These are phyloP conservation scores for Tenebrosternarchus preto DNA, from an alignment of 2,113 vertebrate species.

Conservation along the genomic window DNA sequence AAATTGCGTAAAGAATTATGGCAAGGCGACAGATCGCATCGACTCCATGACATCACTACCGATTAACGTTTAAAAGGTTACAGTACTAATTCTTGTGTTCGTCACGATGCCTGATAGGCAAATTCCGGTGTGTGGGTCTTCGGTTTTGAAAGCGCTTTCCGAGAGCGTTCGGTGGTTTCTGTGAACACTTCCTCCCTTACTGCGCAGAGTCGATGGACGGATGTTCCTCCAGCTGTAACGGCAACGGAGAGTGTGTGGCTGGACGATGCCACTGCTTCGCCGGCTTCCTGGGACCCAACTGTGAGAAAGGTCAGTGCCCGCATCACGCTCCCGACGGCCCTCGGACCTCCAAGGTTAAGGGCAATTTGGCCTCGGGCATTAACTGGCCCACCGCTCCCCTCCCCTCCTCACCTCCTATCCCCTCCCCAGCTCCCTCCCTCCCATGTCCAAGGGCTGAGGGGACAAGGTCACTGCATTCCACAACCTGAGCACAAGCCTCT, in stretches of 20 bases:
- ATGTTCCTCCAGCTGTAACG: conserved; percentile 93
- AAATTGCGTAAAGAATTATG: background rate
- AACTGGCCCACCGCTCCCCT: background rate
- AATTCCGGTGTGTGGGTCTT: no score
- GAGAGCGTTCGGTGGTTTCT: no score
- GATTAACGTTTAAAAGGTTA: background rate
- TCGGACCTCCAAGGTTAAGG: background rate
- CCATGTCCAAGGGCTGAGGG: background rate
- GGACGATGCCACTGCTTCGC: conserved; percentile 96
- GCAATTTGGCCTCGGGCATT: conserved; percentile 2
- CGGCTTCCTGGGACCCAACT: conserved; percentile 93
- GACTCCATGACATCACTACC: background rate
- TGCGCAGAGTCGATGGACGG: conserved; percentile 90
- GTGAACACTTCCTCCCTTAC: background rate
- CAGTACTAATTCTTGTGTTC: no score
- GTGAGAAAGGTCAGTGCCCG: conserved; percentile 85
- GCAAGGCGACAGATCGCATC: background rate
- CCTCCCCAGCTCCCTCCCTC: background rate
- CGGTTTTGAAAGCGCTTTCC: no score
- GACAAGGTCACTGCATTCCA: conserved; percentile 5
- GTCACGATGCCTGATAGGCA: no score
- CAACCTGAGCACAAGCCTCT: background rate
- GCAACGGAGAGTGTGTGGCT: conserved; percentile 95
- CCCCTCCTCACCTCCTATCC: no score
- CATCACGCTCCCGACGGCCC: background rate